Conservation (phyloP, 2,797 vertebrate species). For the Macropodus opercularis region DNA sequence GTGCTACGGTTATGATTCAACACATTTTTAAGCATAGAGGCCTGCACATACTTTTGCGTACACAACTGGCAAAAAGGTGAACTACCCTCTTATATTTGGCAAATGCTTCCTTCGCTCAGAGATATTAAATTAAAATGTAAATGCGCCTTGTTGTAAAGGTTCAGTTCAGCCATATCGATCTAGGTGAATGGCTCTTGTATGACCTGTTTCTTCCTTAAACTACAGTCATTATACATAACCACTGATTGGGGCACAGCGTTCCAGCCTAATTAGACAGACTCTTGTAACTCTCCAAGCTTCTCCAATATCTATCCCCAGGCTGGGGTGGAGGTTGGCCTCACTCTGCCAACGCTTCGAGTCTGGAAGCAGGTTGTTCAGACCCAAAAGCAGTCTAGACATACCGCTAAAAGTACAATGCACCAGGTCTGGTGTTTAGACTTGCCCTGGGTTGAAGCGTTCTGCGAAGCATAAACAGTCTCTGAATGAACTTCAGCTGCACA, state of each 20-base stretch:
- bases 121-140: too few species aligned
- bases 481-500: conserved; percentile 41
- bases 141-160: too few species aligned
- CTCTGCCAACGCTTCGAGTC: conserved; percentile 30
- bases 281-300: conserved; percentile 6
- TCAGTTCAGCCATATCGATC: background rate
- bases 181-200: background rate
- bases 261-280: conserved; percentile 20
- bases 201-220: background rate
- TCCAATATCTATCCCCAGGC: conserved; percentile 34
- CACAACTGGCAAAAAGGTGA: background rate
- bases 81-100: background rate
- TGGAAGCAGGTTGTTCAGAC: conserved; percentile 30
- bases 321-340: conserved; percentile 38
- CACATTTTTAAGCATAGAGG: conserved; percentile 9
- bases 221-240: conserved; percentile 16
- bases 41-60: conserved; percentile 6
- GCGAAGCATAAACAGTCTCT: conserved; percentile 51
- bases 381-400: conserved; percentile 69
- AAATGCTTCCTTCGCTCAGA: background rate
- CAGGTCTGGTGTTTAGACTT: conserved; percentile 69
- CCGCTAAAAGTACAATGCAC: conserved; percentile 60
- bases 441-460: conserved; percentile 44
- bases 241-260: conserved; percentile 19
- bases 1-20: conserved; percentile 23